Evolutionary conservation across 2,888 invertebrate species (phyloP), one percentile per base, ranked within the genome.

Genomic region (Drosophila ezoana): DNA sequence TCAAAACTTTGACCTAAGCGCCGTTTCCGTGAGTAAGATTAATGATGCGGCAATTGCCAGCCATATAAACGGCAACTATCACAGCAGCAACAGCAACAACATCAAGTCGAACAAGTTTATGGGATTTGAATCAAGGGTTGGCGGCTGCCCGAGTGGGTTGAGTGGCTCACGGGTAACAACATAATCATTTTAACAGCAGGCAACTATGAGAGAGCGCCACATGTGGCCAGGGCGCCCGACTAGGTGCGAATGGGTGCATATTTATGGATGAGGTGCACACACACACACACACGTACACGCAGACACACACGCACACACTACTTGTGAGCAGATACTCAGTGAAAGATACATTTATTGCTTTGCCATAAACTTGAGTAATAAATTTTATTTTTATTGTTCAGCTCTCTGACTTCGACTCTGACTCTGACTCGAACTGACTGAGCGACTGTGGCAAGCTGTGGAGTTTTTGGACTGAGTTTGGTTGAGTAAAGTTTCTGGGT

Each of bases 1-100:
- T 89, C 85, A 85, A 85, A 89, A 85, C 85, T 89, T 89, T 85
- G 85, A 85, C 85, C 85, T 81, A 84, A 85, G 89, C 88, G 89
- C 86, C 86, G 79, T 85, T 87, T 89, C 89, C 85, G 82, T 89
- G 88, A 85, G 86, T 85, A 85, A 85, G 85, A 85, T 85, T 89
- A 85, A 85, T 89, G 79, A 79, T 79, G 79, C 79, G 71, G 73
- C 78, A 72, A 73, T 77, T 73, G 82, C 85, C 79, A 81, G 76
- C 85, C 81, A 72, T 68, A 84, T 81, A 85, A 84, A 76, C 76
- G 81, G 74, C 76, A 81, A 77, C 78, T 77, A 80, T 80, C 81
- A 65, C 69, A 80, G 60, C 61, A 75, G 58, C 57, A 73, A 48
- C 58, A 48, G 11, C 62, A 52, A 35, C 63, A 60, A 60, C 57